phyloP scores from a whole-genome alignment of 2,797 vertebrate genomes.

The Avahi laniger region DNA sequence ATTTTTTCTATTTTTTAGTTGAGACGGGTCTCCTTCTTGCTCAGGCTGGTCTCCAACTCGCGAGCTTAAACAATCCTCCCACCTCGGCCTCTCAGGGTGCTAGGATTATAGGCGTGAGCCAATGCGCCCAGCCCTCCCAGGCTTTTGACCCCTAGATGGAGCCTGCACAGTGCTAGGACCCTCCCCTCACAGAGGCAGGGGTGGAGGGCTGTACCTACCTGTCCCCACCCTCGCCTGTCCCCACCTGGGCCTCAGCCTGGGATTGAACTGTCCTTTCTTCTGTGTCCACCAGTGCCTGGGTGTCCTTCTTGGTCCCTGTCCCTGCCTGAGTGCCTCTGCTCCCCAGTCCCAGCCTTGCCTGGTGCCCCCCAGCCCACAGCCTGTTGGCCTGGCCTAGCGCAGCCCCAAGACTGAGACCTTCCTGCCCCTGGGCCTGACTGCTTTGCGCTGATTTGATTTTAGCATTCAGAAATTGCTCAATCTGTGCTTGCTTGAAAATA shows the following conservation, averaged over 20 bases:
- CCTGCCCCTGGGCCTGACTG: too few species aligned
- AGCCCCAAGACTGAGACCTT: neutral
- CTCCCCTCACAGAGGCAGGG: too few species aligned
- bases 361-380: neutral
- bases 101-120: too few species aligned
- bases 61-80: too few species aligned
- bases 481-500: neutral
- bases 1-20: too few species aligned
- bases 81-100: too few species aligned
- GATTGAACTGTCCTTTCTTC: neutral
- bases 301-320: neutral
- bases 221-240: too few species aligned
- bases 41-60: too few species aligned
- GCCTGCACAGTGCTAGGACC: rapidly evolving
- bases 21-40: too few species aligned
- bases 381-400: neutral
- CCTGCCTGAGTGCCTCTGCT: neutral
- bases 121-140: neutral
- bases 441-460: neutral
- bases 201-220: too few species aligned
- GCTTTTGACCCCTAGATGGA: too few species aligned
- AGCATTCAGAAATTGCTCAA: neutral
- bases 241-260: neutral
- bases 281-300: neutral
- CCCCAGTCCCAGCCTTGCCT: neutral